Evolutionary conservation across 37 sponge, comb jelly and placozoan species (phyloP), one percentile per base, ranked within the genome.

Genomic region (Haliclona indistincta): DNA sequence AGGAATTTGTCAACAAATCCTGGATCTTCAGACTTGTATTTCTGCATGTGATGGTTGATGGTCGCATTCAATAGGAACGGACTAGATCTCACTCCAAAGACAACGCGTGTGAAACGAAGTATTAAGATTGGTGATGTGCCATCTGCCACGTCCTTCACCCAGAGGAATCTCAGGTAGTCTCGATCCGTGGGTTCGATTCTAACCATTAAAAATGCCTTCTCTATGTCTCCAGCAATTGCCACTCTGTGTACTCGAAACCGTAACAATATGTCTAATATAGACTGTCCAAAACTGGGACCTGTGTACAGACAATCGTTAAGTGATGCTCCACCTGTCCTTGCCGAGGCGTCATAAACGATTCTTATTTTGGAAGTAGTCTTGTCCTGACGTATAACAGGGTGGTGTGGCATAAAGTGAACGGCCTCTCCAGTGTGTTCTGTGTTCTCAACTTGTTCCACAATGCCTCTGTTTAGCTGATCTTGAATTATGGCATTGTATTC

Each of bases 151-250:
- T 6, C 34, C 4, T 64, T 35, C 3, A 64, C 28, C 66, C 66
- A 64, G 33, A 38, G 69, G 23, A 68, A 68, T 3, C 69, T 38
- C 7, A 36, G 69, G 19, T 20, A 41, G 43, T 68, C 41, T 1
- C 69, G 1, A 39, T 68, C 69, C 5, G 38, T n/a, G 10, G 15
- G 17, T 3, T 19, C n/a, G 22, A 68, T 39, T 19, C 43, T 42
- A 30, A 68, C 23, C 69, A 68, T 68, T 20, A 68, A 3, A 3
- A 68, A 68, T 4, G 66, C 66, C 35, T 6, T 64, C 35, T 64
- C 66, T 34, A 64, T 64, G 66, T 64, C 66, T 34, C n/a, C 69
- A 68, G 23, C 40, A 41, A 68, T 41, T 36, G 69, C 69, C 5
- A 68, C 41, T 4, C 42, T 17, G 23, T 38, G 23, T 2, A 3